A percentile compares a stretch with the other conserved stretches of the same genome.
Conservation (phyloP, 1,140 invertebrate species). For the Limonius californicus region DNA sequence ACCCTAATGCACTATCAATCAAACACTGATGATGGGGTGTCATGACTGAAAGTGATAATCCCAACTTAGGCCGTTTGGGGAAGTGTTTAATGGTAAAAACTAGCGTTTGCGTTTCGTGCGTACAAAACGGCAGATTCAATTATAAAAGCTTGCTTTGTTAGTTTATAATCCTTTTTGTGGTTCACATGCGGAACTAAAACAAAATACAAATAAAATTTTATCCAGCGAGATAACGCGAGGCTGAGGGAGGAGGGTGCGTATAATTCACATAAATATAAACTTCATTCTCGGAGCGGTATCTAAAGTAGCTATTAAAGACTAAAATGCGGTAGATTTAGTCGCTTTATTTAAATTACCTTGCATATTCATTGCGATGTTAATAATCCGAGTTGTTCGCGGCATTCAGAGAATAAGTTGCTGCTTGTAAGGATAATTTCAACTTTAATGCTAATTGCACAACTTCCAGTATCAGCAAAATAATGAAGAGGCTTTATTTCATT, state of each 20-base stretch:
- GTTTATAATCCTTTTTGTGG: background rate
- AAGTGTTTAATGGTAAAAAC: too few relatives aligned
- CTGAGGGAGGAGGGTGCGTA: background rate
- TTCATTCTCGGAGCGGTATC: background rate
- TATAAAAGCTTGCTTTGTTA: background rate
- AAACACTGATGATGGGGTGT: background rate
- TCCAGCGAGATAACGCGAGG: background rate
- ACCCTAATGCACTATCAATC: background rate
- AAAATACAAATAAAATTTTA: background rate
- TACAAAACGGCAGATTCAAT: too few relatives aligned
- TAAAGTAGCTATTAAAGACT: background rate
- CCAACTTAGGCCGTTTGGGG: background rate
- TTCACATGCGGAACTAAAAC: background rate
- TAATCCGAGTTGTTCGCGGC: background rate
- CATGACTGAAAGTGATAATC: background rate
- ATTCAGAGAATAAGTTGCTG: background rate
- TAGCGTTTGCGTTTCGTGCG: too few relatives aligned
- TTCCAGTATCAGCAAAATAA: background rate
- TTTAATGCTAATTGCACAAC: background rate
- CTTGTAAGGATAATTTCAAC: slow-evolving; percentile 1
- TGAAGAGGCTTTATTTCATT: too few relatives aligned
- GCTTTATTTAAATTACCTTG: slow-evolving; percentile 1
- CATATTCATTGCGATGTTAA: background rate
- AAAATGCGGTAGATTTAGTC: background rate
- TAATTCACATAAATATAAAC: background rate